phyloP scores from a whole-genome alignment of 2,113 vertebrate genomes.

The Upupa epops region DNA sequence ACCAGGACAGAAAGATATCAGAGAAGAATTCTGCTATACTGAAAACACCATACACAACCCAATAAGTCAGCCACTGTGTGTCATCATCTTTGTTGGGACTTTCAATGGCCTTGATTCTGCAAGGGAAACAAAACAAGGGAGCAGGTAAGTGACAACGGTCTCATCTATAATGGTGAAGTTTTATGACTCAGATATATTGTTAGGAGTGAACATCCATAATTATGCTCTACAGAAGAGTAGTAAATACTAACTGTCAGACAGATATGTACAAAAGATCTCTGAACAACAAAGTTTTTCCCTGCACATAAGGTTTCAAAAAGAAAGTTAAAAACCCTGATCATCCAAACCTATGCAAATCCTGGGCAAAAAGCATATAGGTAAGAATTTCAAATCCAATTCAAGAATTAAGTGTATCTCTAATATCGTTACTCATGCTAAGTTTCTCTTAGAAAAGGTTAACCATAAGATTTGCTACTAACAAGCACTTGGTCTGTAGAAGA shows the following conservation, averaged over 20 bases:
- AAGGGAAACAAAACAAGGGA: slow-evolving; percentile 28
- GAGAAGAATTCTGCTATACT: slow-evolving; percentile 96
- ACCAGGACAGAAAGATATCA: slow-evolving; percentile 96
- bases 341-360: background rate
- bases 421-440: background rate
- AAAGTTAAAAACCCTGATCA: background rate
- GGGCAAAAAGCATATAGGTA: background rate
- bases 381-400: background rate
- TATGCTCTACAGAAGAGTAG: background rate
- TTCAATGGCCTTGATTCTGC: slow-evolving; percentile 97
- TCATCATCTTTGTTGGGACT: slow-evolving; percentile 96
- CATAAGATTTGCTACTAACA: background rate
- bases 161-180: background rate
- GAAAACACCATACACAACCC: slow-evolving; percentile 97
- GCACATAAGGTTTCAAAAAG: background rate
- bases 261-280: background rate
- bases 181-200: background rate
- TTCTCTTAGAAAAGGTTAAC: background rate
- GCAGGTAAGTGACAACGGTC: background rate
- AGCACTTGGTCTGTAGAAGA: background rate
- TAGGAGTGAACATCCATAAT: background rate
- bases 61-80: slow-evolving; percentile 98
- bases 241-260: background rate
- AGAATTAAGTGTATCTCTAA: background rate
- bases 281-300: background rate